Conservation (phyloP, 92 coral and sea anemone species). For the Siderastrea siderea region DNA sequence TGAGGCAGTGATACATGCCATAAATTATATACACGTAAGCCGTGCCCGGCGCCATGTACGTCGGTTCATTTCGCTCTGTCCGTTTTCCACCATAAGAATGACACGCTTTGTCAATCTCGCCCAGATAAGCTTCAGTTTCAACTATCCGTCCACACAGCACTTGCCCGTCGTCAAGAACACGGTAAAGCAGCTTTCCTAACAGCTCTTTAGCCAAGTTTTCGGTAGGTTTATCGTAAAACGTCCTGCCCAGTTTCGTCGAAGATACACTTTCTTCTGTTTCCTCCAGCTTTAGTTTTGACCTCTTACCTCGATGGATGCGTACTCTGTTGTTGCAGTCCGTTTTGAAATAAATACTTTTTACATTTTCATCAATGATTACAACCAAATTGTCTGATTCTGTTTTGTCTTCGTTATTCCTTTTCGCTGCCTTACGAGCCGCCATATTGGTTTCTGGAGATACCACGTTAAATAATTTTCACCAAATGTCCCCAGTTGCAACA, state of each 20-base stretch:
- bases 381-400: not conserved
- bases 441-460: not conserved
- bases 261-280: not conserved
- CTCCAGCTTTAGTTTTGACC: not conserved
- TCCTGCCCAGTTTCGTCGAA: constrained; percentile 55
- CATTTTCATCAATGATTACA: not conserved
- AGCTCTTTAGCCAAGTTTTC: constrained; percentile 80
- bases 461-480: not conserved
- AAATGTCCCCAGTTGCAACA: not conserved
- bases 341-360: constrained; percentile 12
- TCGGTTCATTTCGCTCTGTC: constrained; percentile 81
- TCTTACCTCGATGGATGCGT: not conserved
- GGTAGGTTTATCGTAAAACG: constrained; percentile 81
- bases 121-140: constrained; percentile 96
- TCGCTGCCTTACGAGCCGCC: constrained; percentile 16
- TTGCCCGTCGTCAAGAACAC: constrained; percentile 82
- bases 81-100: constrained; percentile 92
- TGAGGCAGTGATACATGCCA: constrained; percentile 97
- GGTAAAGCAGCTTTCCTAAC: constrained; percentile 87
- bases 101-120: constrained; percentile 91
- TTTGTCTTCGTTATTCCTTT: constrained; percentile 14
- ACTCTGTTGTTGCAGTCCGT: not conserved
- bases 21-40: constrained; percentile 94
- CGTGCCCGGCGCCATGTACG: constrained; percentile 93
- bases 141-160: constrained; percentile 86